Evolutionary conservation across 2,113 vertebrate species (phyloP).

Genomic region (Panthera leo): DNA sequence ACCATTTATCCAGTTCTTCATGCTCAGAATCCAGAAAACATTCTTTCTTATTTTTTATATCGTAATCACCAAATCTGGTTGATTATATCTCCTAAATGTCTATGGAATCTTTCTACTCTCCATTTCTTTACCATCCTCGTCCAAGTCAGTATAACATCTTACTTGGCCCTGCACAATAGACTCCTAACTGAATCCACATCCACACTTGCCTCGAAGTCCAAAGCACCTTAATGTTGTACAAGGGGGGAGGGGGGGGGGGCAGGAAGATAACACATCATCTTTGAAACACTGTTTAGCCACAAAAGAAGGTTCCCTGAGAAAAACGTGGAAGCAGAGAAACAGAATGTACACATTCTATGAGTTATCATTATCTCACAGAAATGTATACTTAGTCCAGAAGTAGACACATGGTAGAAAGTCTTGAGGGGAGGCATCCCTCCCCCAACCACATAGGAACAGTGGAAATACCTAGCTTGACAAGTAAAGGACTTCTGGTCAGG

Average conservation of each 20-base stretch:
- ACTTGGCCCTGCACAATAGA: background rate
- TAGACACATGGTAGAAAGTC: background rate
- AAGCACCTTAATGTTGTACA: background rate
- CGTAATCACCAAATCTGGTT: slow-evolving; percentile 1
- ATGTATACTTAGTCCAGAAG: background rate
- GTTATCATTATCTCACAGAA: background rate
- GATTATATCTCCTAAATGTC: background rate
- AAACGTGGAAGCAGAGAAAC: background rate
- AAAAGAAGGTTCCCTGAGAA: background rate
- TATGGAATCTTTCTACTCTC: background rate
- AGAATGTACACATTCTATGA: background rate
- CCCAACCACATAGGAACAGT: background rate
- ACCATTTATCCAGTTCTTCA: background rate
- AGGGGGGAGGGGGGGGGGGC: background rate
- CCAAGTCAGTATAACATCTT: slow-evolving; percentile 1
- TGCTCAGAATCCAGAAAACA: background rate
- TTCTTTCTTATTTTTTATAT: background rate
- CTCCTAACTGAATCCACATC: background rate
- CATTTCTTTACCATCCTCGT: background rate
- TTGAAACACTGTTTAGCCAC: background rate
- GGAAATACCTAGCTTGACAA: background rate
- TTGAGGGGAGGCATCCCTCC: background rate
- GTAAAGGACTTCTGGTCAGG: background rate
- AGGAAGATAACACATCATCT: background rate
- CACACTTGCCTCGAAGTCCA: background rate